Conservation (phyloP, 30 jellyfish, hydroid and myxozoan genomes). For the Aurelia coerulea region DNA sequence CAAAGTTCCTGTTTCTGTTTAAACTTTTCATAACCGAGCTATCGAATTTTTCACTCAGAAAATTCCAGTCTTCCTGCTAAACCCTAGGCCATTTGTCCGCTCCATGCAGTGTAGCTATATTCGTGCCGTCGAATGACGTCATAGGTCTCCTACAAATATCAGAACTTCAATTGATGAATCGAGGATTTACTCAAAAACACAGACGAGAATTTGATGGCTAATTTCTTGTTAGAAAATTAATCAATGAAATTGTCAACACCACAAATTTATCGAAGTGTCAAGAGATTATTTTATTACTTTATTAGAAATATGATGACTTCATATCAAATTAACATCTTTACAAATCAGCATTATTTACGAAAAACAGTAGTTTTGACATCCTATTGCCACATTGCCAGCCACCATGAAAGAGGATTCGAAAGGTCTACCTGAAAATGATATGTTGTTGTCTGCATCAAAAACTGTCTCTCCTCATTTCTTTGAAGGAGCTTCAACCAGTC, state of each 20-base stretch:
- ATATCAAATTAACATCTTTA: slow-evolving; percentile 41
- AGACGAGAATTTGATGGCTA: background rate
- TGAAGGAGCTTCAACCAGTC: too few relatives aligned
- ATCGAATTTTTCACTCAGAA: too few relatives aligned
- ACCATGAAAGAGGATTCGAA: too few relatives aligned
- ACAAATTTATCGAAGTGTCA: slow-evolving; percentile 13
- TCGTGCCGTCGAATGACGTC: background rate
- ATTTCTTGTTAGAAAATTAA: slow-evolving; percentile 1
- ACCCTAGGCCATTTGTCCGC: too few relatives aligned
- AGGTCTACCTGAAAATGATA: too few relatives aligned
- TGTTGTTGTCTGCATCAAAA: too few relatives aligned
- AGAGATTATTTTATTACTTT: background rate
- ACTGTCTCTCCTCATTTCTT: too few relatives aligned
- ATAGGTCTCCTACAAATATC: background rate
- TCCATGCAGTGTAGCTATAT: background rate
- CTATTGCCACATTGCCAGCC: too few relatives aligned
- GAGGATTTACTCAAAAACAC: background rate
- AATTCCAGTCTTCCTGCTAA: too few relatives aligned
- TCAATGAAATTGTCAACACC: slow-evolving; percentile 35
- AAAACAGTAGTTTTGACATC: background rate
- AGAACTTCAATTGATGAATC: background rate
- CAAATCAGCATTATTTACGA: slow-evolving; percentile 31
- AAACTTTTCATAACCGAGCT: too few relatives aligned
- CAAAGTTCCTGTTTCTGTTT: too few relatives aligned
- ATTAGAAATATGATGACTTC: background rate